Percentiles rank a stretch among this genome's conserved stretches.
Conservation (phyloP, 2,888 invertebrate genomes). For the Frankliniella intonsa region DNA sequence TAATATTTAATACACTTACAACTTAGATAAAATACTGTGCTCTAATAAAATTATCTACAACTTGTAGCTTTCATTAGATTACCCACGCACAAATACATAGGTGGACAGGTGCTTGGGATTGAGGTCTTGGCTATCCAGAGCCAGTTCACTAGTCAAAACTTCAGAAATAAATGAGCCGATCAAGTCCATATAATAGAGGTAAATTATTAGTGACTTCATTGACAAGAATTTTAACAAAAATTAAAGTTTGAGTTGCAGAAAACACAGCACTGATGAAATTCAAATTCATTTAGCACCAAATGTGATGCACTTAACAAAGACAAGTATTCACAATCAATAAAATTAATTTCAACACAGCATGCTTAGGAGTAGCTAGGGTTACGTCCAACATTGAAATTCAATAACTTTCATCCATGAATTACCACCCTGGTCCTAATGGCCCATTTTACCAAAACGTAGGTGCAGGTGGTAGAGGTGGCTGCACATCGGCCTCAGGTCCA, state of each 20-base stretch:
- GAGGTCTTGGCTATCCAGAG: neutral
- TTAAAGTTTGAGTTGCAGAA: neutral
- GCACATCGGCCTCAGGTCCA: neutral
- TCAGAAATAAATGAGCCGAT: neutral
- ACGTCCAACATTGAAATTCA: neutral
- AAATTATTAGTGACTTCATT: neutral
- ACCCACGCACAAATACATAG: neutral
- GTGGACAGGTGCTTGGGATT: neutral
- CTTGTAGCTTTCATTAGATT: neutral
- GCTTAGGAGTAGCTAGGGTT: neutral
- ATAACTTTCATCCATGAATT: neutral
- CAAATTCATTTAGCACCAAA: neutral
- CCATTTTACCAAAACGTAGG: neutral
- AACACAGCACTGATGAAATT: neutral
- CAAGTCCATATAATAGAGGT: neutral
- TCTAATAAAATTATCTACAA: neutral
- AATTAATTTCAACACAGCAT: neutral
- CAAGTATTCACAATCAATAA: neutral
- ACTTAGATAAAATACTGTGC: constrained; percentile 4
- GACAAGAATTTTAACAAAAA: neutral
- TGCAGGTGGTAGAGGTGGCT: neutral
- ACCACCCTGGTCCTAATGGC: neutral
- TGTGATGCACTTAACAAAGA: neutral
- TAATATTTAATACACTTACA: constrained; percentile 17
- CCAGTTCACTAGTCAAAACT: neutral